phyloP scores from a whole-genome alignment of 2,113 vertebrate species.

The Fukomys damarensis region DNA sequence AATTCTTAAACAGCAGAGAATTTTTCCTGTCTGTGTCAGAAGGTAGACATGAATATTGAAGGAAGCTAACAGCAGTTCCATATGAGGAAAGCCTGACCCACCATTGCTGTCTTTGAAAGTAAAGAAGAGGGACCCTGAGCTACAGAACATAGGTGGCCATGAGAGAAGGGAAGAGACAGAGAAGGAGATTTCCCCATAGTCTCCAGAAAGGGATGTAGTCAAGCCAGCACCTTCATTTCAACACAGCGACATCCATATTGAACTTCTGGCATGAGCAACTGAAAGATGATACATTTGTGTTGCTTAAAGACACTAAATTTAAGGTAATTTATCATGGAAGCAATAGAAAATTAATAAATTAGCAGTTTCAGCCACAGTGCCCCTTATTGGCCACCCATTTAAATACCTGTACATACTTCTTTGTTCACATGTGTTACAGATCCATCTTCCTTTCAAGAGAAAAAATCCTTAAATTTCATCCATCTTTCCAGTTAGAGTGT shows the following conservation, averaged over 20 bases:
- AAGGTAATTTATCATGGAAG: not conserved
- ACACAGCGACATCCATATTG: not conserved
- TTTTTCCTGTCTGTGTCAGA: not conserved
- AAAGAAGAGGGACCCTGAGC: not conserved
- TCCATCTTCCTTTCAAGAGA: not conserved
- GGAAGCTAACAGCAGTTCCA: not conserved
- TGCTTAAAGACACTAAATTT: not conserved
- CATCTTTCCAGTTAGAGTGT: not conserved
- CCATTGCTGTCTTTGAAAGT: not conserved
- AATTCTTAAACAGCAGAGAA: not conserved
- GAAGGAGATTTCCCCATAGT: not conserved
- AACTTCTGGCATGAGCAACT: not conserved
- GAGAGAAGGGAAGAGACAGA: not conserved
- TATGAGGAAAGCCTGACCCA: not conserved
- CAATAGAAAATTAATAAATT: not conserved
- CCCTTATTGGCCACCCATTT: not conserved
- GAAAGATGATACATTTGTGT: not conserved
- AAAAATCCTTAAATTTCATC: not conserved
- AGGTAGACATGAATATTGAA: not conserved
- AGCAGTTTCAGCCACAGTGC: not conserved
- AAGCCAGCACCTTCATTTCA: not conserved
- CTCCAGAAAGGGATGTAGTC: not conserved
- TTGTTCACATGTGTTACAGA: not conserved
- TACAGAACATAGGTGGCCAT: not conserved
- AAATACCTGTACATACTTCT: not conserved